Evolutionary conservation across 2,113 vertebrate species (phyloP).

Genomic region (Pycnonotus jocosus): DNA sequence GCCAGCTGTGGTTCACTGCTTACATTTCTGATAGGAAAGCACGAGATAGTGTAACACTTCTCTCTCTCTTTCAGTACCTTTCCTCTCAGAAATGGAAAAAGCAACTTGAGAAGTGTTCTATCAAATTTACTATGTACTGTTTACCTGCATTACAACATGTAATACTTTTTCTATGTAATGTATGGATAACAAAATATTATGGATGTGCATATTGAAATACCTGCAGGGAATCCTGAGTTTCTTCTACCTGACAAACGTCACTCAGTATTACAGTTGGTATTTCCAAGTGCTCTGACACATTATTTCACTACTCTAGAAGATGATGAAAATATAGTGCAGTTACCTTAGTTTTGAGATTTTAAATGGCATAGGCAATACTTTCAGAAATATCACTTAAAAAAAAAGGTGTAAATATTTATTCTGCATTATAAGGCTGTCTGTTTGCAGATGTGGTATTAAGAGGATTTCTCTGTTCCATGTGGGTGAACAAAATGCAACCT

Average conservation of each 20-base stretch:
- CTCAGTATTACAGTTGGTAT: neutral
- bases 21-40: neutral
- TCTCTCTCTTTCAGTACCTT: neutral
- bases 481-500: neutral
- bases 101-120: neutral
- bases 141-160: neutral
- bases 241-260: neutral
- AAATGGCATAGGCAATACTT: neutral
- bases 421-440: neutral
- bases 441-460: neutral
- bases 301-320: neutral
- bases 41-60: neutral
- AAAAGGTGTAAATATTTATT: neutral
- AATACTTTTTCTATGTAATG: neutral
- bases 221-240: neutral
- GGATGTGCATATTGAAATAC: neutral
- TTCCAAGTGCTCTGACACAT: neutral
- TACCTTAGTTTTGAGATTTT: neutral
- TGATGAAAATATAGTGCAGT: neutral
- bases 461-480: neutral
- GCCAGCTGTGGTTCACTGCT: slow-evolving; percentile 25
- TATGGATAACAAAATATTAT: neutral
- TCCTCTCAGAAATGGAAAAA: neutral
- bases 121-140: neutral
- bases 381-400: neutral